phyloP scores from a whole-genome alignment of 2,888 invertebrate species.

The Acanthosepion lycidas region DNA sequence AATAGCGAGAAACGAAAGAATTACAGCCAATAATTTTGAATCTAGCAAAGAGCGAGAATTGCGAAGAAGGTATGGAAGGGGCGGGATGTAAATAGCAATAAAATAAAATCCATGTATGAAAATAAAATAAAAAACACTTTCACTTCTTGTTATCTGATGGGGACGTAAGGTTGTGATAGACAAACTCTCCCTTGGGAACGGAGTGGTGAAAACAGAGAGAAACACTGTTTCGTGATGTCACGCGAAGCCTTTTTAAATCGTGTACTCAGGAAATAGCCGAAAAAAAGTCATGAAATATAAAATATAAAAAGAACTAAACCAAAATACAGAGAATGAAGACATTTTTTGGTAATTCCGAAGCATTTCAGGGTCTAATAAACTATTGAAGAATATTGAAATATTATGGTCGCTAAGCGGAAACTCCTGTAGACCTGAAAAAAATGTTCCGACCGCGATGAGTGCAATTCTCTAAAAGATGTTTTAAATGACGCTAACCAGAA shows the following conservation, averaged over 20 bases:
- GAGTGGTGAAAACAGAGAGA: background rate
- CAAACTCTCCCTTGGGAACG: background rate
- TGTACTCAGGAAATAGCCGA: background rate
- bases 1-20: background rate
- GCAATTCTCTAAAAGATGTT: background rate
- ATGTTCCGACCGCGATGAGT: background rate
- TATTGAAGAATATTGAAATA: background rate
- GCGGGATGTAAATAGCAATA: background rate
- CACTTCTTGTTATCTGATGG: background rate
- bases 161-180: conserved; percentile 33
- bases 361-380: background rate
- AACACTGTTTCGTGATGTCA: background rate
- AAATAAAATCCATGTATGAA: background rate
- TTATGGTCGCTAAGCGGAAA: background rate
- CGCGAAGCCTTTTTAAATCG: conserved; percentile 7
- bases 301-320: background rate
- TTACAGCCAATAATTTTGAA: background rate
- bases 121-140: background rate
- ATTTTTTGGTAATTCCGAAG: background rate
- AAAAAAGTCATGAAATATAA: background rate
- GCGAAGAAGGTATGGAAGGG: too few relatives aligned
- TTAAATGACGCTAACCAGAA: background rate
- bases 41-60: background rate
- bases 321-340: background rate
- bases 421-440: background rate